phyloP scores from a whole-genome alignment of 2,113 vertebrate genomes.

The Rhineura floridana region DNA sequence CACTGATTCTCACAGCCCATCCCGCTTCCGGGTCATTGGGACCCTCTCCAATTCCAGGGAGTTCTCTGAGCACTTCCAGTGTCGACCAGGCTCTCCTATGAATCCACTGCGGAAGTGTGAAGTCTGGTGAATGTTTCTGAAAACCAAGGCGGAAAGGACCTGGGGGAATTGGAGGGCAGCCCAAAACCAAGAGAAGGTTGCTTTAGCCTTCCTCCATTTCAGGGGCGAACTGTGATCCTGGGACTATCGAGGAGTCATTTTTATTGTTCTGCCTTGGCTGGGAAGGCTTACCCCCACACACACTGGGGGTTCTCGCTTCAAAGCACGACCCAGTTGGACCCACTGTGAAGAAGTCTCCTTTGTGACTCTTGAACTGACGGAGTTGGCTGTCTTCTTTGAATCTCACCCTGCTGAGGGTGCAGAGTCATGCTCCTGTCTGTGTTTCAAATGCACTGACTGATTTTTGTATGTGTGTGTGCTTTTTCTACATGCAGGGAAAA shows the following conservation, averaged over 20 bases:
- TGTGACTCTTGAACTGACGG: not conserved
- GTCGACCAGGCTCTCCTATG: constrained; percentile 86
- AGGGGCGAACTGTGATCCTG: not conserved
- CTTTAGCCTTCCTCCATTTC: not conserved
- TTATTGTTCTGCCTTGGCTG: fast-evolving
- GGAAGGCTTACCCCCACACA: not conserved
- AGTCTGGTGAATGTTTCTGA: constrained; percentile 87
- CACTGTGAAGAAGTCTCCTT: constrained; percentile 65
- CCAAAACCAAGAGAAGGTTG: fast-evolving
- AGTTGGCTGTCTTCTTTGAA: not conserved
- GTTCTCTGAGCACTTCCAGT: constrained; percentile 90
- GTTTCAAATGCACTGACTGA: fast-evolving
- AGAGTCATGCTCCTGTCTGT: fast-evolving
- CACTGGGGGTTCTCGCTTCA: not conserved
- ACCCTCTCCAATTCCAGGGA: constrained; percentile 90
- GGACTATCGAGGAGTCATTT: constrained; percentile 31
- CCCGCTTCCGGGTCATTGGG: constrained; percentile 92
- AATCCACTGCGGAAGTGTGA: constrained; percentile 93
- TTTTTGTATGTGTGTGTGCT: constrained; percentile 10
- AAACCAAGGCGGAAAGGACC: not conserved
- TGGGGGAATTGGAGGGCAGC: not conserved
- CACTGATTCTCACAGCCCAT: constrained; percentile 95
- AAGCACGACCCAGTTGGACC: not conserved
- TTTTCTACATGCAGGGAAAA: fast-evolving
- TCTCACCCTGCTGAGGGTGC: not conserved